These are phyloP conservation scores for Caenorhabditis uteleia DNA, from an alignment of 2,888 invertebrate genomes.

Conservation along the genomic window DNA sequence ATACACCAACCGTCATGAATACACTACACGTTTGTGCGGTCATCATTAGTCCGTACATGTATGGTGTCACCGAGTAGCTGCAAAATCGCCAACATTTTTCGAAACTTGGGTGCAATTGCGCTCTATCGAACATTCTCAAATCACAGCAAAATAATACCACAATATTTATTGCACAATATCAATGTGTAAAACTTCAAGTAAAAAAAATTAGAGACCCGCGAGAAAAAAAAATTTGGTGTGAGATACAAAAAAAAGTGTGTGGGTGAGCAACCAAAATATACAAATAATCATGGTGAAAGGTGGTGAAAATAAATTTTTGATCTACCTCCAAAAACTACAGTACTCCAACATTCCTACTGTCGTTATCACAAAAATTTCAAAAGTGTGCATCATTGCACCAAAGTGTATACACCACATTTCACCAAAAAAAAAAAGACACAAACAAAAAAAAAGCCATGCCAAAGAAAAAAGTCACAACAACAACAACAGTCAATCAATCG, in stretches of 20 bases:
- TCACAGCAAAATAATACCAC: not conserved
- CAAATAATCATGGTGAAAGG: too few relatives aligned
- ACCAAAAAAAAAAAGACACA: constrained; percentile 3
- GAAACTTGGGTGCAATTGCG: not conserved
- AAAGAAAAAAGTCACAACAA: not conserved
- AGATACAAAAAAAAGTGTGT: too few relatives aligned
- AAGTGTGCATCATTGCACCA: not conserved
- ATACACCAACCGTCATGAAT: constrained; percentile 66
- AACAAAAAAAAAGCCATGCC: not conserved
- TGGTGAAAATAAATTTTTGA: too few relatives aligned
- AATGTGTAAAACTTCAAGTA: too few relatives aligned
- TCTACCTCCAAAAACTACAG: too few relatives aligned
- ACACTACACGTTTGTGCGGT: constrained; percentile 65
- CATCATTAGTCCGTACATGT: constrained; percentile 64
- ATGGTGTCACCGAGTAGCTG: constrained; percentile 60
- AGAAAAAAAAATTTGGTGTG: too few relatives aligned
- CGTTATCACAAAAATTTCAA: too few relatives aligned
- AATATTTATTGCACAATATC: not conserved
- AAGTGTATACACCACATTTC: not conserved
- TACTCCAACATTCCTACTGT: too few relatives aligned
- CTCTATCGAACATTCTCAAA: not conserved
- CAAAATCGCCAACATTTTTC: constrained; percentile 13
- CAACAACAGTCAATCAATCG: not conserved
- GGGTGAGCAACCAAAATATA: too few relatives aligned
- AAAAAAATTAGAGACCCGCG: too few relatives aligned